Percentiles rank a stretch among this genome's conserved stretches.
phyloP scores from a whole-genome alignment of 2,797 vertebrate species.

The Mormyrops attenuatus region DNA sequence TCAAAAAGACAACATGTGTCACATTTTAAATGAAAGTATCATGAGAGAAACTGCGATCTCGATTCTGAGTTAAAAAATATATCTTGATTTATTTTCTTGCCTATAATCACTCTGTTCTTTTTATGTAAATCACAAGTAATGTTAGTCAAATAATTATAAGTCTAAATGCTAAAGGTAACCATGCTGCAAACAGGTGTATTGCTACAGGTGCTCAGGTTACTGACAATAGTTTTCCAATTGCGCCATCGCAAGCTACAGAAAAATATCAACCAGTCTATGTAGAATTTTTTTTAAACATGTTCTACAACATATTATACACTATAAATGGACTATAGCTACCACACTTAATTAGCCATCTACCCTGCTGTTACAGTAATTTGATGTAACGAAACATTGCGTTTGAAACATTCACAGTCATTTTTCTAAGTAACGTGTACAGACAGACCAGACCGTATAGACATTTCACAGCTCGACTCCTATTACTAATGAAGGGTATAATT shows the following conservation, averaged over 20 bases:
- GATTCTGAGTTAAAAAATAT: not conserved
- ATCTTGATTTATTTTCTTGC: not conserved
- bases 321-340: not conserved
- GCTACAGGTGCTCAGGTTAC: not conserved
- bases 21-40: not conserved
- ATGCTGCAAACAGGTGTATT: too few relatives aligned
- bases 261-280: not conserved
- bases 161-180: not conserved
- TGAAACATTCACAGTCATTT: not conserved
- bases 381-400: not conserved
- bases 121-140: not conserved
- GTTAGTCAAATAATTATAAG: not conserved
- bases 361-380: not conserved
- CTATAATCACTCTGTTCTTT: not conserved
- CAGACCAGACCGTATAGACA: not conserved
- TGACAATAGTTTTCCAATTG: not conserved
- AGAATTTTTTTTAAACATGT: not conserved
- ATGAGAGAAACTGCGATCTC: not conserved
- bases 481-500: not conserved
- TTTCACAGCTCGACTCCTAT: slow-evolving; percentile 6
- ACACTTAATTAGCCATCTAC: not conserved
- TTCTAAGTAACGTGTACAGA: not conserved
- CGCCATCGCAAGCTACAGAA: not conserved
- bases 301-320: not conserved
- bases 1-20: not conserved